A percentile compares a stretch with the other conserved stretches of the same genome.
Evolutionary conservation across 2,113 vertebrate species (phyloP).

Genomic region (Hippopotamus amphibius): DNA sequence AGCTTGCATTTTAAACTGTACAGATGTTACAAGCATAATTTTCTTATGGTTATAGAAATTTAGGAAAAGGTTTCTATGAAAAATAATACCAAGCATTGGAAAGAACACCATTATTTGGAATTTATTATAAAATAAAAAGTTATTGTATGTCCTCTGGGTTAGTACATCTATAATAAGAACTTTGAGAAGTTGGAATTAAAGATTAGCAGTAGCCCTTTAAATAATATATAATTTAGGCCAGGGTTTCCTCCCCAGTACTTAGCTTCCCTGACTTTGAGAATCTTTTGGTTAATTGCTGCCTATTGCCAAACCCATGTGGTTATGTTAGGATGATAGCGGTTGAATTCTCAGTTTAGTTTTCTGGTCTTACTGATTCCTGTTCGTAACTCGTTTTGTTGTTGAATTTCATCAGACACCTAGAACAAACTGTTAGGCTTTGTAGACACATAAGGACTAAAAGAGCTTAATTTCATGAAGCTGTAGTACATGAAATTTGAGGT

Average conservation of each 20-base stretch:
- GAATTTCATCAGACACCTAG: slow-evolving; percentile 45
- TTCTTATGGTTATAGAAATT: slow-evolving; percentile 59
- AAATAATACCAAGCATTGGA: slow-evolving; percentile 72
- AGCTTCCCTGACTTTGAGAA: neutral
- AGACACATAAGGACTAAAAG: slow-evolving; percentile 29
- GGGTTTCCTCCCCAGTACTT: slow-evolving; percentile 41
- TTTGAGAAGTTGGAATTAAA: slow-evolving; percentile 64
- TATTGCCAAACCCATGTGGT: slow-evolving; percentile 59
- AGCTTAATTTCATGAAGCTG: slow-evolving; percentile 41
- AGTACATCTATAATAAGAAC: slow-evolving; percentile 61
- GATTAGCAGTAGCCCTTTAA: slow-evolving; percentile 67
- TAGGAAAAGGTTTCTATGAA: slow-evolving; percentile 69
- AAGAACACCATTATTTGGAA: slow-evolving; percentile 62
- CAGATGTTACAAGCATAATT: slow-evolving; percentile 53
- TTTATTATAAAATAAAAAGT: slow-evolving; percentile 75
- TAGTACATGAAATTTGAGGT: slow-evolving; percentile 38
- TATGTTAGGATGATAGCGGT: slow-evolving; percentile 29
- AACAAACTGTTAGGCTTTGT: neutral
- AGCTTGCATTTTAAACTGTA: slow-evolving; percentile 68
- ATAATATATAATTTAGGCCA: slow-evolving; percentile 59
- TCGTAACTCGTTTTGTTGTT: slow-evolving; percentile 44
- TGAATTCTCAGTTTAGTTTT: slow-evolving; percentile 60
- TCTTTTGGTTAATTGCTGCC: slow-evolving; percentile 56
- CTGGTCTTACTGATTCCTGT: slow-evolving; percentile 38
- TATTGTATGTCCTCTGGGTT: slow-evolving; percentile 64